Conservation (phyloP, 2,113 vertebrate genomes). For the Fulica atra region DNA sequence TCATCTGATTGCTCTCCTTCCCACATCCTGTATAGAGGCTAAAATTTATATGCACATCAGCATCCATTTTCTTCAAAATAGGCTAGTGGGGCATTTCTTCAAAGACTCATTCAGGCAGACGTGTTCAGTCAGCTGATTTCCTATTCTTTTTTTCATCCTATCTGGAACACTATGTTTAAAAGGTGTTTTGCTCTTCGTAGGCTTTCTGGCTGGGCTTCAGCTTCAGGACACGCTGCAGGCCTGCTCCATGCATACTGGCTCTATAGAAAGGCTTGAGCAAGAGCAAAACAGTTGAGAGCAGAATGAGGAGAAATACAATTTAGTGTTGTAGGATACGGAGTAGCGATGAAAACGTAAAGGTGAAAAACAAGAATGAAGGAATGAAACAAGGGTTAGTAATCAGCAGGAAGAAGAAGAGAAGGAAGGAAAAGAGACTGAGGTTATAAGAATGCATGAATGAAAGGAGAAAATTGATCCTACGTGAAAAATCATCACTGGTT, state of each 20-base stretch:
- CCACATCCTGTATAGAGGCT: conserved; percentile 21
- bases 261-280: not conserved
- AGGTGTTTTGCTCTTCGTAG: not conserved
- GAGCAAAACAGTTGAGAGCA: not conserved
- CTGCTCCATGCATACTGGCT: not conserved
- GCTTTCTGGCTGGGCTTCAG: not conserved
- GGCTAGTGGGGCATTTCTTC: not conserved
- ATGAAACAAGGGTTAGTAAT: not conserved
- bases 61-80: not conserved
- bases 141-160: not conserved
- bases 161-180: not conserved
- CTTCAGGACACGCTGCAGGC: not conserved
- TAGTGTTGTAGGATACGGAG: not conserved
- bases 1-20: conserved; percentile 40
- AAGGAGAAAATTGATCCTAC: not conserved
- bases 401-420: not conserved
- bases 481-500: not conserved
- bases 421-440: not conserved
- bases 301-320: not conserved
- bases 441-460: not conserved
- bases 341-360: not conserved
- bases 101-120: not conserved
- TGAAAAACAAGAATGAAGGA: not conserved
- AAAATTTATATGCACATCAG: not conserved
- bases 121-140: not conserved